These are phyloP conservation scores for Pandemis corylana DNA, from an alignment of 2,888 invertebrate genomes.

Conservation along the genomic window DNA sequence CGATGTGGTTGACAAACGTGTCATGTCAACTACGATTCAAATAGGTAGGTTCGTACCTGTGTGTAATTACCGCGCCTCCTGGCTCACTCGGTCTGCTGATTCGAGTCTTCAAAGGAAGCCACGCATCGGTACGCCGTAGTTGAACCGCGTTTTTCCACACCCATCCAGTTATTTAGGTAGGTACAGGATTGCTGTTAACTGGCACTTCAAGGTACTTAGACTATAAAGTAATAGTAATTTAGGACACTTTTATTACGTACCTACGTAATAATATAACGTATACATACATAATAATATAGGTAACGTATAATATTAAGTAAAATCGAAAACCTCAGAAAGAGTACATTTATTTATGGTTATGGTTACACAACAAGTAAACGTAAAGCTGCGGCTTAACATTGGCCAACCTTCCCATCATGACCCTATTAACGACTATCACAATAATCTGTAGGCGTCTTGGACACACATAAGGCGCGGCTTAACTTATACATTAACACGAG, in stretches of 20 bases:
- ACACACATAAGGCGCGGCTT: conserved; percentile 12
- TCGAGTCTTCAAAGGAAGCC: conserved; percentile 23
- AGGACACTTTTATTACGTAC: no score
- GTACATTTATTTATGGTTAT: not conserved
- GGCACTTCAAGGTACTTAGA: not conserved
- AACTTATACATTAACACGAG: not conserved
- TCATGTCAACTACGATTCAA: not conserved
- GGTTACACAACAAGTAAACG: not conserved
- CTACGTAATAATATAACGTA: no score
- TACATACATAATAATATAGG: no score
- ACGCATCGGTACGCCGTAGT: conserved; percentile 22
- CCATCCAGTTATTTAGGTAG: conserved; percentile 12
- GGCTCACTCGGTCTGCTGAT: conserved; percentile 26
- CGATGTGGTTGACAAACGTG: conserved; percentile 7
- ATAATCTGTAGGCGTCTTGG: conserved; percentile 32
- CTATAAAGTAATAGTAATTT: no score
- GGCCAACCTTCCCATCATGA: conserved; percentile 12
- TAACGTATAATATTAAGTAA: no score
- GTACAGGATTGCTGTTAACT: not conserved
- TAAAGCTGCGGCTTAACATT: not conserved
- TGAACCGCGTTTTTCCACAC: conserved; percentile 24
- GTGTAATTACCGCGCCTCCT: conserved; percentile 21
- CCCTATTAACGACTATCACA: conserved; percentile 30
- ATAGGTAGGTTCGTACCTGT: not conserved
- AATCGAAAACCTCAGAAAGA: not conserved